These are phyloP conservation scores for Danio kyathit DNA, from an alignment of 2,797 vertebrate genomes.

Conservation along the genomic window DNA sequence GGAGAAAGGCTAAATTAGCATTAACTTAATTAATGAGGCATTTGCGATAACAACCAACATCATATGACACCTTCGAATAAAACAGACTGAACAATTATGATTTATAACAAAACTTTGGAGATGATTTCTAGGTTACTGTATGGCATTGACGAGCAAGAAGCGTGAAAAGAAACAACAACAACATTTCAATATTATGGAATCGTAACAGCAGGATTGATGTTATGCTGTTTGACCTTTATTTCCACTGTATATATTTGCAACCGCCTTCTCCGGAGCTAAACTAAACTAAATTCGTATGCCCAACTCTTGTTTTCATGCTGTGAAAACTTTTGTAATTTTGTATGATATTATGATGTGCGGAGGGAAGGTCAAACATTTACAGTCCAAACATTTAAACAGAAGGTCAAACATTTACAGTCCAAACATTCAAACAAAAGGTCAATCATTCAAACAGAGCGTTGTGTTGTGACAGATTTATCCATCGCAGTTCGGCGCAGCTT, in stretches of 20 bases:
- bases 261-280: not conserved
- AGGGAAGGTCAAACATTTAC: conserved; percentile 50
- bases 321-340: conserved; percentile 47
- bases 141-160: not conserved
- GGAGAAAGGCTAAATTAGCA: conserved; percentile 54
- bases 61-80: conserved; percentile 43
- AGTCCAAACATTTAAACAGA: conserved; percentile 52
- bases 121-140: not conserved
- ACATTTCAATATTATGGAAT: too few relatives aligned
- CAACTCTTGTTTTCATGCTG: conserved; percentile 31
- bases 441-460: conserved; percentile 27
- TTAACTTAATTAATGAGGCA: conserved; percentile 52
- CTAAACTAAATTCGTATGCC: not conserved
- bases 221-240: conserved; percentile 15
- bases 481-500: not conserved
- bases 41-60: conserved; percentile 40
- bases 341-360: conserved; percentile 28
- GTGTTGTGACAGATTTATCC: conserved; percentile 36
- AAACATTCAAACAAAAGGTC: conserved; percentile 55
- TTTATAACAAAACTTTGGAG: conserved; percentile 11
- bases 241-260: conserved; percentile 25
- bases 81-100: not conserved
- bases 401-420: conserved; percentile 55
- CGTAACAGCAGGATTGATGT: not conserved
- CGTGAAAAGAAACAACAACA: not conserved